phyloP scores from a whole-genome alignment of 2,888 invertebrate species.

The Melieria picta region DNA sequence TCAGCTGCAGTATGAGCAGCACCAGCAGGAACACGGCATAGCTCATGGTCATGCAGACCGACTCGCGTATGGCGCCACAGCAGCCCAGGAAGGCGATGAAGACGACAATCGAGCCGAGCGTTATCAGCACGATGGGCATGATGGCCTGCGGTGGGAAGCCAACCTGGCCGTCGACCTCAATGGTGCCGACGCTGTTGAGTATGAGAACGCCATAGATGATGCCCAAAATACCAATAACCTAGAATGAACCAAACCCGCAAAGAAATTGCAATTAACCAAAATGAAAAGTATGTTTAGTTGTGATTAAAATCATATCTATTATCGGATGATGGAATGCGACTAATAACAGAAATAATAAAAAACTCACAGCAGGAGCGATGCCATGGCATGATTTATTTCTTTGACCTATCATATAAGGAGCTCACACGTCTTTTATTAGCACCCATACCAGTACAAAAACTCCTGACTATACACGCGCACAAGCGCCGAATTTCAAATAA shows the following conservation, averaged over 20 bases:
- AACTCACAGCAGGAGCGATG: too few relatives aligned
- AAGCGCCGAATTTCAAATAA: too few relatives aligned
- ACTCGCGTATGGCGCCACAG: conserved; percentile 89
- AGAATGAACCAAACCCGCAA: conserved; percentile 47
- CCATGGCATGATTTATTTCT: too few relatives aligned
- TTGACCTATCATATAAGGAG: too few relatives aligned
- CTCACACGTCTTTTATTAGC: too few relatives aligned
- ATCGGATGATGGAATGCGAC: too few relatives aligned
- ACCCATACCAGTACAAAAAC: too few relatives aligned
- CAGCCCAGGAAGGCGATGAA: conserved; percentile 90
- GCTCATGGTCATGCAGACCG: conserved; percentile 86
- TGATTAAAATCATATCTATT: too few relatives aligned
- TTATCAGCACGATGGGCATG: conserved; percentile 74
- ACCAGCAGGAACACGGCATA: conserved; percentile 78
- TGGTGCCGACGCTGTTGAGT: conserved; percentile 69
- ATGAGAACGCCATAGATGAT: conserved; percentile 75
- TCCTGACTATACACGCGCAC: too few relatives aligned
- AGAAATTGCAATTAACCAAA: too few relatives aligned
- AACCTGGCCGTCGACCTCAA: conserved; percentile 65
- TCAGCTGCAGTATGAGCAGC: conserved; percentile 78
- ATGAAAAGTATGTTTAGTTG: too few relatives aligned
- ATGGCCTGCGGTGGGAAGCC: conserved; percentile 67
- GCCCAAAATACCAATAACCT: conserved; percentile 78
- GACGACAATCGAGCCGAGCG: conserved; percentile 77
- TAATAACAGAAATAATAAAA: too few relatives aligned